Base-by-base conservation (phyloP, 92 coral and sea anemone species). In the Phymanthus crucifer region DNA sequence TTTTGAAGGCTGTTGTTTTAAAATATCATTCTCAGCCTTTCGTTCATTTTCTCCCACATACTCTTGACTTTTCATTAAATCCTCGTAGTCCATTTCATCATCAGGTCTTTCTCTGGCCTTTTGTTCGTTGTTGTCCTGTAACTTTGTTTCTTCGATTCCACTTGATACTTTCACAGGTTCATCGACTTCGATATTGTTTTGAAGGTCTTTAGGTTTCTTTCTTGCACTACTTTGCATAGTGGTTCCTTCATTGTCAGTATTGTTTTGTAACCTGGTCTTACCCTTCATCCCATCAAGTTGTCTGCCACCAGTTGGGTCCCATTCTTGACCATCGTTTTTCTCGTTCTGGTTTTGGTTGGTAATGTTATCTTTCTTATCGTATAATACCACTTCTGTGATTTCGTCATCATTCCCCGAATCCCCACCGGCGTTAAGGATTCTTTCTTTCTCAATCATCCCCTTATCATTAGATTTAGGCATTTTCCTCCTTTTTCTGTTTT, bases 331-430 rank as follows among this genome's bases (percentile, higher is more conserved):
- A 29, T 56, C 43, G 35, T 16, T 56, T 16, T 36, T 83, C 21
- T 70, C 40, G 47, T n/a, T 18, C 23, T n/a, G 69, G 61, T 3
- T 33, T 14, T 54, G 48, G 23, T 43, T 33, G 36, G 19, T n/a
- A 27, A 32, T 5, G 7, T 33, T 37, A 21, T n/a, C 48, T 33
- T 27, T 18, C 24, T 71, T 79, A 19, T n/a, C 45, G 0, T 37
- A 37, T 11, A 19, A 37, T 35, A 31, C 75, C 19, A 37, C 32
- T 37, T 45, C 54, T 21, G 46, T 71, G 33, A 45, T 71, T 71
- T 71, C 75, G 27, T 71, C 54, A 9, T 37, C 75, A 71, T 71
- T 37, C 46, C 54, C 75, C n/a, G 32, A 37, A 34, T 45, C 32
- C 21, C 75, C 47, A 8, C 54, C 68, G 13, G 68, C 68, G 29